Percentiles rank a stretch among this genome's conserved stretches.
These are phyloP conservation scores for Ectemnius continuus DNA, from an alignment of 2,888 invertebrate species.

Conservation along the genomic window DNA sequence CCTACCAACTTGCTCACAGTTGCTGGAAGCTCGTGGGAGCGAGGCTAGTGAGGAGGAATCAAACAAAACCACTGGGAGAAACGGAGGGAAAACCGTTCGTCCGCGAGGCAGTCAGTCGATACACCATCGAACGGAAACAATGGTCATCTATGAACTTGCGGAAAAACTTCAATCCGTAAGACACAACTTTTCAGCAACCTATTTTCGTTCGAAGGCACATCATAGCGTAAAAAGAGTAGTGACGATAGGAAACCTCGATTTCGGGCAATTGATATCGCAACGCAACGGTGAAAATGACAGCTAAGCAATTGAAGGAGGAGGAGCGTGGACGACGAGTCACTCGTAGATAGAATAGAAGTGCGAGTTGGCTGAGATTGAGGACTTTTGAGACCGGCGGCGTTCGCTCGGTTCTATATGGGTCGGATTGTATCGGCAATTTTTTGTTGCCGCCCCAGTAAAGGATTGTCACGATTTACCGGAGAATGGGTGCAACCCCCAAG, in stretches of 20 bases:
- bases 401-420: conserved; percentile 40
- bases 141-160: conserved; percentile 25
- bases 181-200: background rate
- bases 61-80: conserved; percentile 9
- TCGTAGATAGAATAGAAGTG: conserved; percentile 42
- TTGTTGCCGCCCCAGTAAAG: conserved; percentile 57
- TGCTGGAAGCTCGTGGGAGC: conserved; percentile 31
- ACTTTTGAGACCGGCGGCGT: conserved; percentile 33
- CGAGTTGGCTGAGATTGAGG: conserved; percentile 30
- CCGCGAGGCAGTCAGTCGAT: conserved; percentile 51
- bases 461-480: conserved; percentile 63
- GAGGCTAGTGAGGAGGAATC: background rate
- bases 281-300: background rate
- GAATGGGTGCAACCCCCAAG: conserved; percentile 58
- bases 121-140: conserved; percentile 41
- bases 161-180: conserved; percentile 26
- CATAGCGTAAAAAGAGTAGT: background rate
- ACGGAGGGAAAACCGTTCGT: conserved; percentile 12
- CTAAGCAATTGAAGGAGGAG: background rate
- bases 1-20: conserved; percentile 60
- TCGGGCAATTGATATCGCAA: background rate
- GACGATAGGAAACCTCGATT: background rate
- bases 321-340: background rate
- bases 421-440: conserved; percentile 51
- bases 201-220: background rate